Evolutionary conservation across 2,113 vertebrate genomes (phyloP).

Genomic region (Neoarius graeffei): DNA sequence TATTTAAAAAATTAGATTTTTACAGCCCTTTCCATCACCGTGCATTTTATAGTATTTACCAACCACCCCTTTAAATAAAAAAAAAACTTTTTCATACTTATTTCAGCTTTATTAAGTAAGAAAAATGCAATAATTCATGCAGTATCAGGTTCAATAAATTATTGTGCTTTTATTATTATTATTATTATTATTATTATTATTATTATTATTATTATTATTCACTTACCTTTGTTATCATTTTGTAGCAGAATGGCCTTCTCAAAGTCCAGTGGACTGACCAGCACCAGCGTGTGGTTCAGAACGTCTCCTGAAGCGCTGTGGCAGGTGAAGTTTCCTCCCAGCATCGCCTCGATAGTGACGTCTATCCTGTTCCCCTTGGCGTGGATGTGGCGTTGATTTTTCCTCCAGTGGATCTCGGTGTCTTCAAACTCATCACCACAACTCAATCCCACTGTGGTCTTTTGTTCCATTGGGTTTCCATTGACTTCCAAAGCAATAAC

Average conservation of each 20-base stretch:
- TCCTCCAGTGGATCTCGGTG: constrained; percentile 66
- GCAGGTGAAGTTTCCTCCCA: constrained; percentile 74
- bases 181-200: no score
- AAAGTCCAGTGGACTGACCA: constrained; percentile 61
- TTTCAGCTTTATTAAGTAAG: no score
- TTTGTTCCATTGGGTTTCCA: constrained; percentile 26
- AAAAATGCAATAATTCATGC: no score
- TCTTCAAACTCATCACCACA: constrained; percentile 62
- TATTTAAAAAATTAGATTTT: no score
- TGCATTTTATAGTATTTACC: no score
- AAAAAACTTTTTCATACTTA: no score
- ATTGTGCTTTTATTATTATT: no score
- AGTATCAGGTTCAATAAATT: no score
- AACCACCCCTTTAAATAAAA: no score
- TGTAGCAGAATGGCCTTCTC: constrained; percentile 60
- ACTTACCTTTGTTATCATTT: constrained; percentile 12
- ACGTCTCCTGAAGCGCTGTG: constrained; percentile 56
- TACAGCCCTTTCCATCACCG: no score
- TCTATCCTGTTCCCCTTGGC: constrained; percentile 59
- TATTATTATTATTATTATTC: no score
- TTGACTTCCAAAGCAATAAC: constrained; percentile 64
- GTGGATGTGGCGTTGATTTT: constrained; percentile 48
- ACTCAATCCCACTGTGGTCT: constrained; percentile 45
- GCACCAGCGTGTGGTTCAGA: constrained; percentile 71
- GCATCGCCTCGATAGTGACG: constrained; percentile 60